A percentile compares a stretch with the other conserved stretches of the same genome.
Conservation (phyloP, 2,113 vertebrate species). For the Phaetusa simplex region DNA sequence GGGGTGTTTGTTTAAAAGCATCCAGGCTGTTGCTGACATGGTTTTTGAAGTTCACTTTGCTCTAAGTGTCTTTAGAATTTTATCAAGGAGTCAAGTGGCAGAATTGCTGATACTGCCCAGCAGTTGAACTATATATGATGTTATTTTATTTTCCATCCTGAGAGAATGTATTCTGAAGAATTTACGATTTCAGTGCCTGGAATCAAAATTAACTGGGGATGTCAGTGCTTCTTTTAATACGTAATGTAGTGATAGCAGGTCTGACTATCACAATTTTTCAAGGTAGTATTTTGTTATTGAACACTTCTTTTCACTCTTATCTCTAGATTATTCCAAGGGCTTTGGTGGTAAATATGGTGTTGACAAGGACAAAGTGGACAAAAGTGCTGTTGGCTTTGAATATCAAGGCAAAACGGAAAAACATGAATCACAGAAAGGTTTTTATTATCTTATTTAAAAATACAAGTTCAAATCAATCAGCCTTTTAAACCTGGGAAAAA, state of each 20-base stretch:
- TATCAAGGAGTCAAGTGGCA: not conserved
- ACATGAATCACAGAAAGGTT: slow-evolving; percentile 96
- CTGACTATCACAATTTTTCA: not conserved
- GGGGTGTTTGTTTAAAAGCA: slow-evolving; percentile 1
- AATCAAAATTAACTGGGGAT: not conserved
- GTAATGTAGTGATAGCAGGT: not conserved
- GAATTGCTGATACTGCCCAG: not conserved
- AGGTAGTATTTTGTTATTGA: not conserved
- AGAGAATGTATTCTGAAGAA: not conserved
- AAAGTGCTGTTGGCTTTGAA: slow-evolving; percentile 91
- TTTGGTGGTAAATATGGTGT: slow-evolving; percentile 85
- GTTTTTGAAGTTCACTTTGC: not conserved
- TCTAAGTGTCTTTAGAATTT: not conserved
- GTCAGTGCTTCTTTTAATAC: not conserved
- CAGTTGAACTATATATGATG: not conserved
- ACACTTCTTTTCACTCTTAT: not conserved
- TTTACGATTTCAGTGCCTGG: not conserved
- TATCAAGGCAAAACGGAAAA: slow-evolving; percentile 94
- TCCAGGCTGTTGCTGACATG: not conserved
- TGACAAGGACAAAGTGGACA: slow-evolving; percentile 86
- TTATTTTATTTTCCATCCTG: not conserved
- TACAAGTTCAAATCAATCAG: not conserved
- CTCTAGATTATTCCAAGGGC: slow-evolving; percentile 80
- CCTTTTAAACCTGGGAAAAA: not conserved
- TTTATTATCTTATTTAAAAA: slow-evolving; percentile 42